These are phyloP conservation scores for Hydra vulgaris DNA, from an alignment of 30 jellyfish, hydroid and myxozoan species.

Conservation along the genomic window DNA sequence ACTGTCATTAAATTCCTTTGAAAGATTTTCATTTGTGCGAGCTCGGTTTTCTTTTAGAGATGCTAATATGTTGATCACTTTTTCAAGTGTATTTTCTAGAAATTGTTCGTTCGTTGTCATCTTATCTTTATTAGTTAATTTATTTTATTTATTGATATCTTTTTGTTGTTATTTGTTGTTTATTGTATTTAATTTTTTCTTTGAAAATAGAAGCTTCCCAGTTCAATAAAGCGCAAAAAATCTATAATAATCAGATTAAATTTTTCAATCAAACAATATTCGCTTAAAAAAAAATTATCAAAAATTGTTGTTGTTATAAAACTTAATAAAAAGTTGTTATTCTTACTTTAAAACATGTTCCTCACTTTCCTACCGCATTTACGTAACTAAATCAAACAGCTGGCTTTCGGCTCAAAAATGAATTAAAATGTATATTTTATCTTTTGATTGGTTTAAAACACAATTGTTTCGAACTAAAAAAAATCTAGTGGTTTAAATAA, in stretches of 20 bases:
- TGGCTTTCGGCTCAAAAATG: slow-evolving; percentile 19
- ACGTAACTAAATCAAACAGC: slow-evolving; percentile 31
- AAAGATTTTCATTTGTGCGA: slow-evolving; percentile 22
- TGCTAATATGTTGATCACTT: slow-evolving; percentile 77
- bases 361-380: background rate
- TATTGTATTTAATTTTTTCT: too few relatives aligned
- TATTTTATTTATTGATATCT: too few relatives aligned
- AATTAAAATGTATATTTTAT: background rate
- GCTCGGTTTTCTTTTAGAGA: slow-evolving; percentile 42
- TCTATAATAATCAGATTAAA: too few relatives aligned
- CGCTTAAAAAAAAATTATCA: too few relatives aligned
- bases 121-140: too few relatives aligned
- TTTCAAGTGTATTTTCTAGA: slow-evolving; percentile 28
- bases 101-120: background rate
- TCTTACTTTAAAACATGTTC: background rate
- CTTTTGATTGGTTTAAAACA: slow-evolving; percentile 21
- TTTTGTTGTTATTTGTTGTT: too few relatives aligned
- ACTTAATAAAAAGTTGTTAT: too few relatives aligned
- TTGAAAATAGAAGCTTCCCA: too few relatives aligned
- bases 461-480: slow-evolving; percentile 6
- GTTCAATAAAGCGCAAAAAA: too few relatives aligned
- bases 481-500: slow-evolving; percentile 8
- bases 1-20: slow-evolving; percentile 33
- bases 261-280: background rate
- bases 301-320: too few relatives aligned